Evolutionary conservation across 2,888 invertebrate species (phyloP).

Genomic region (Aspidiotus destructor): DNA sequence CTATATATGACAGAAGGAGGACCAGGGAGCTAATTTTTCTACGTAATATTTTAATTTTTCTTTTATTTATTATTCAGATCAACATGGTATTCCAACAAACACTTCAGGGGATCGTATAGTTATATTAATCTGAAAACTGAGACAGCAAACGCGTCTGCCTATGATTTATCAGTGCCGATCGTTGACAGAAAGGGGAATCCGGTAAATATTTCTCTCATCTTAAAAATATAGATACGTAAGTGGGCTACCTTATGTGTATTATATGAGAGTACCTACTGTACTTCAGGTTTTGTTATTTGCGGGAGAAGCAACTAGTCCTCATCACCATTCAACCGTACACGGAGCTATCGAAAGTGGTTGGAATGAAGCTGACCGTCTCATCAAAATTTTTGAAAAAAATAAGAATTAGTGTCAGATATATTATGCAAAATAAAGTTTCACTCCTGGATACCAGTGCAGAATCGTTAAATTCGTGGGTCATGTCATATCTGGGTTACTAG

Average conservation of each 20-base stretch:
- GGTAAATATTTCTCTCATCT: neutral
- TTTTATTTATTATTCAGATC: constrained; percentile 47
- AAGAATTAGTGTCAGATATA: too few relatives aligned
- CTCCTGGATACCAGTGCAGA: too few relatives aligned
- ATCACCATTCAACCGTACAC: constrained; percentile 48
- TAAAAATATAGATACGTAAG: neutral
- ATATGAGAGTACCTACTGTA: neutral
- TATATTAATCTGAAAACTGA: constrained; percentile 50
- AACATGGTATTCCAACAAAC: constrained; percentile 58
- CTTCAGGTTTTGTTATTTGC: constrained; percentile 49
- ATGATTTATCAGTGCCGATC: constrained; percentile 8
- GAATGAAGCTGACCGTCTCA: constrained; percentile 48
- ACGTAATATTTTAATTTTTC: too few relatives aligned
- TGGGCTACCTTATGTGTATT: neutral
- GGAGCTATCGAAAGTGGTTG: constrained; percentile 49
- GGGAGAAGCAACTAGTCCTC: constrained; percentile 51
- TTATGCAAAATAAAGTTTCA: too few relatives aligned
- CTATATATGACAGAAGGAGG: too few relatives aligned
- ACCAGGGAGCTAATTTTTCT: too few relatives aligned
- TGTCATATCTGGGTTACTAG: too few relatives aligned
- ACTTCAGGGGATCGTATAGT: constrained; percentile 62
- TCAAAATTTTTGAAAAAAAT: neutral
- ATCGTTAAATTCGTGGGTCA: too few relatives aligned
- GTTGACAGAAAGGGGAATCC: constrained; percentile 12
- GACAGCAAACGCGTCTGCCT: constrained; percentile 37